phyloP scores from a whole-genome alignment of 1,140 invertebrate species.

The Drosophila grimshawi region DNA sequence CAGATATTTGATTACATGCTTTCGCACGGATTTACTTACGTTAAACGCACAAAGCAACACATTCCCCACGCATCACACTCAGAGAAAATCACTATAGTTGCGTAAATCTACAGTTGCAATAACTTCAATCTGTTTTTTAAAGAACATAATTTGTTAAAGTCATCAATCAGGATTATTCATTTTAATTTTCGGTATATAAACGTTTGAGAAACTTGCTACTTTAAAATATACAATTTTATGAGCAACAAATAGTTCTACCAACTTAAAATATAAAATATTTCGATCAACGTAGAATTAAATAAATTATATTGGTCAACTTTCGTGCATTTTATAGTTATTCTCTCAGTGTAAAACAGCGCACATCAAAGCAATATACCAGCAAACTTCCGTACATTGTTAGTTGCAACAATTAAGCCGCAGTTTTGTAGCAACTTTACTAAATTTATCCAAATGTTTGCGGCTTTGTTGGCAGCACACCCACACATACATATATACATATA shows the following conservation, averaged over 20 bases:
- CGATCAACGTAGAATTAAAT: too few relatives aligned
- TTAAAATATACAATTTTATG: too few relatives aligned
- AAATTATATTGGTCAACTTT: neutral
- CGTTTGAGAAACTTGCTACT: too few relatives aligned
- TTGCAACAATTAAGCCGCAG: conserved; percentile 71
- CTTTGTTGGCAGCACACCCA: conserved; percentile 50
- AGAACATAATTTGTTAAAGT: too few relatives aligned
- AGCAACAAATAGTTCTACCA: too few relatives aligned
- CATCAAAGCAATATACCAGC: conserved; percentile 32
- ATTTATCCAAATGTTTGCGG: conserved; percentile 72
- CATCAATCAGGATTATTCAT: too few relatives aligned
- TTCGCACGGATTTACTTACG: conserved; percentile 45
- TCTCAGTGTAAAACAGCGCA: too few relatives aligned
- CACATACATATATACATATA: conserved; percentile 13
- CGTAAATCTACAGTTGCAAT: too few relatives aligned
- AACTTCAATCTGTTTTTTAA: too few relatives aligned
- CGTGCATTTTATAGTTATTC: neutral
- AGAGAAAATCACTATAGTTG: neutral
- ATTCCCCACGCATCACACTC: conserved; percentile 11
- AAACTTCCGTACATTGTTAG: conserved; percentile 78
- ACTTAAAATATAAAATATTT: too few relatives aligned
- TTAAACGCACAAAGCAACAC: conserved; percentile 9
- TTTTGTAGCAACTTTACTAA: conserved; percentile 59
- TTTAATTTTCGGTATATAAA: too few relatives aligned
- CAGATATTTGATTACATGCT: conserved; percentile 49